These are phyloP conservation scores for Saguinus midas DNA, from an alignment of 2,113 vertebrate genomes.

Conservation along the genomic window DNA sequence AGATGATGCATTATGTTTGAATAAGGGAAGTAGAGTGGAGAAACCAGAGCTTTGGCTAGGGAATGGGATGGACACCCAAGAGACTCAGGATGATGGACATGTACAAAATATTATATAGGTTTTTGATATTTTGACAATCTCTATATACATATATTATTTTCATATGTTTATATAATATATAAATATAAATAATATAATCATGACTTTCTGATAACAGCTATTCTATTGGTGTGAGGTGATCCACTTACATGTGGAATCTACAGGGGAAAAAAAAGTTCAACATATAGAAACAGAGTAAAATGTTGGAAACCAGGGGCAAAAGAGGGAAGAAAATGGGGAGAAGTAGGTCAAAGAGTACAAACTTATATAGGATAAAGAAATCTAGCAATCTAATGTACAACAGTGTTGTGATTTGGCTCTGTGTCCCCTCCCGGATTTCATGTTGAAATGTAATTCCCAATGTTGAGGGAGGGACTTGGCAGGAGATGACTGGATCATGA, in stretches of 20 bases:
- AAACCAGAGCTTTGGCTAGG: not conserved
- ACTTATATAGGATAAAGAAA: not conserved
- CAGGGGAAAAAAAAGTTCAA: not conserved
- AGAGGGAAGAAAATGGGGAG: not conserved
- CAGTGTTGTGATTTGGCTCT: no score
- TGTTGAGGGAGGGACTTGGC: no score
- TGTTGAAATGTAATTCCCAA: no score
- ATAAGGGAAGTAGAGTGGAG: not conserved
- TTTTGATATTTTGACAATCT: not conserved
- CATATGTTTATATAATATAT: no score
- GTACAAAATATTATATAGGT: not conserved
- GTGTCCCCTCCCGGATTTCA: no score
- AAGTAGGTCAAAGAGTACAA: not conserved
- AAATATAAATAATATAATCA: not conserved
- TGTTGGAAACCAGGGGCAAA: no score
- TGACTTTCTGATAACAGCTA: not conserved
- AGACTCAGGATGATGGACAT: not conserved
- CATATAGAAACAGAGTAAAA: not conserved
- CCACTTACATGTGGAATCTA: not conserved
- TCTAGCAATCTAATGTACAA: not conserved
- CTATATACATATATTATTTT: not conserved
- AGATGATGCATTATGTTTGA: rapidly evolving
- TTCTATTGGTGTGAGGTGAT: not conserved
- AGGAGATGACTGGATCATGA: no score
- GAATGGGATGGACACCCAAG: not conserved